Percentiles rank a stretch among this genome's conserved stretches.
These are phyloP conservation scores for Bombus superbus DNA, from an alignment of 1,140 invertebrate genomes.

Conservation along the genomic window DNA sequence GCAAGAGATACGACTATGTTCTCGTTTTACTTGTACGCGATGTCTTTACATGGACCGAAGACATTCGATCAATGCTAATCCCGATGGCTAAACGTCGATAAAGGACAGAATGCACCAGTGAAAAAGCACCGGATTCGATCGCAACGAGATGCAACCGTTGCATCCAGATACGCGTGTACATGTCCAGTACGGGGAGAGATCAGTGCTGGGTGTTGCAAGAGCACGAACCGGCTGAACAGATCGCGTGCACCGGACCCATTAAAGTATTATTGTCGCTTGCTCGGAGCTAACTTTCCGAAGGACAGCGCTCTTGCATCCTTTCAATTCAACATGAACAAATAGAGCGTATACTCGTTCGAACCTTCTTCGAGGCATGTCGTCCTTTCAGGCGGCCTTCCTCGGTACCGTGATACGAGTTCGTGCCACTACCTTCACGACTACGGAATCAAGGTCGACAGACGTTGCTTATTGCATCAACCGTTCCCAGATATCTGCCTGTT, in stretches of 20 bases:
- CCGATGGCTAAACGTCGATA: constrained; percentile 3
- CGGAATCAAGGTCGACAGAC: constrained; percentile 14
- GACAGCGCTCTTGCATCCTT: constrained; percentile 38
- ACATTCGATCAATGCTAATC: neutral
- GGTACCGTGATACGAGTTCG: neutral
- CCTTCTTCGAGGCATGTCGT: constrained; percentile 2
- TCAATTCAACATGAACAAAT: constrained; percentile 50
- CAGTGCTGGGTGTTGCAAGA: constrained; percentile 3
- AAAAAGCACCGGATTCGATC: neutral
- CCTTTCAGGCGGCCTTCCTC: constrained; percentile 32
- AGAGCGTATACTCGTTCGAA: neutral
- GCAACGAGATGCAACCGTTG: constrained; percentile 15
- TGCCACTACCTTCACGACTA: neutral
- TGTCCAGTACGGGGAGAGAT: neutral
- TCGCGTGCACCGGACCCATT: constrained; percentile 64
- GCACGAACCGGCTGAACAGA: constrained; percentile 8
- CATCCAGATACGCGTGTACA: neutral
- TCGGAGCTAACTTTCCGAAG: constrained; percentile 52
- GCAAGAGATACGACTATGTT: neutral
- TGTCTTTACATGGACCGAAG: neutral
- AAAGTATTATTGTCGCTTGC: constrained; percentile 64
- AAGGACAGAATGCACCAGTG: neutral
- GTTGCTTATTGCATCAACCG: neutral
- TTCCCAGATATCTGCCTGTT: no score
- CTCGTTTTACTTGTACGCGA: no score